phyloP scores from a whole-genome alignment of 2,113 vertebrate genomes.

The Urocolius indicus region DNA sequence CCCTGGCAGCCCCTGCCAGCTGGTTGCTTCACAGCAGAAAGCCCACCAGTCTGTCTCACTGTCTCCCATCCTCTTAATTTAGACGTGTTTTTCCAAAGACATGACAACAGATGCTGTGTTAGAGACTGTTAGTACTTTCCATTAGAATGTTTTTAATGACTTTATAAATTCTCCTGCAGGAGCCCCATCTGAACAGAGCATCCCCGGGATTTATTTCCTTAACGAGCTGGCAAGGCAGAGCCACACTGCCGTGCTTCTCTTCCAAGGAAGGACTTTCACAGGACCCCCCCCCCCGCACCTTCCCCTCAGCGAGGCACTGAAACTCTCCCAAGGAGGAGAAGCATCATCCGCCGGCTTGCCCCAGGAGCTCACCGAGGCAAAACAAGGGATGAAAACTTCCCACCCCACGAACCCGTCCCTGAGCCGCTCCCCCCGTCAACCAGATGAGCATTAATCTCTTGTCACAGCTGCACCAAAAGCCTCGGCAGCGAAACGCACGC shows the following conservation, averaged over 20 bases:
- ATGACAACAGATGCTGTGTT: neutral
- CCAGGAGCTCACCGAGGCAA: neutral
- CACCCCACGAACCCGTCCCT: accelerated
- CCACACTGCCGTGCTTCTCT: neutral
- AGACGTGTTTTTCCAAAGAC: conserved; percentile 18
- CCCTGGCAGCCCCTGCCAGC: neutral
- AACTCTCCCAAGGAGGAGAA: neutral
- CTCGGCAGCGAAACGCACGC: neutral
- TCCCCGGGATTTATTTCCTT: neutral
- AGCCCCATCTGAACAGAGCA: neutral
- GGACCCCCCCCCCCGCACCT: neutral
- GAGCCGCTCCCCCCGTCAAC: neutral
- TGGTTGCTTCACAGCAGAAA: conserved; percentile 30
- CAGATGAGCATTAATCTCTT: neutral
- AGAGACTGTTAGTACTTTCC: conserved; percentile 21
- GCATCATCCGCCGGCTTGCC: neutral
- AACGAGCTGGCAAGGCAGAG: neutral
- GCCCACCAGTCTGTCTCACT: conserved; percentile 29
- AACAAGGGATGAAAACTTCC: neutral
- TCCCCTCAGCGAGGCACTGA: neutral
- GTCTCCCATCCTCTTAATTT: conserved; percentile 40
- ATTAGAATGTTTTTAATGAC: conserved; percentile 25
- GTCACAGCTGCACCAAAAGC: neutral
- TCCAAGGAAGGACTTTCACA: neutral
- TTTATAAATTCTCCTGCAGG: conserved; percentile 40